Base-by-base conservation (phyloP, 2,888 invertebrate genomes). In the Schizotus pectinicornis region DNA sequence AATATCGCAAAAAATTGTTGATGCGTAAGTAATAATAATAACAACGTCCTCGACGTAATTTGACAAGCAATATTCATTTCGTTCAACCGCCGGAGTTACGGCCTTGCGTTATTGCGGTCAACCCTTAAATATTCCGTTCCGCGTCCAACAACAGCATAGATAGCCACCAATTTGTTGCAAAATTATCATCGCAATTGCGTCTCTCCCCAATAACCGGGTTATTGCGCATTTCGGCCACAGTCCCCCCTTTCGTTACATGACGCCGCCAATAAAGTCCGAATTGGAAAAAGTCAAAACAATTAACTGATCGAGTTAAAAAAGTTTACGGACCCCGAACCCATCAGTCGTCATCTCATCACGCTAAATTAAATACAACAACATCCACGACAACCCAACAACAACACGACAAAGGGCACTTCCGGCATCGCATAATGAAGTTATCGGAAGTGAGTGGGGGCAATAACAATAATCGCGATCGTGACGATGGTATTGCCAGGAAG, bases 401-500 rank as follows among this genome's bases (percentile, higher is more conserved):
- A 8, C 22, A 22, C 5, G 62, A 69, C 67, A 68, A 73, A 71
- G 69, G 67, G 68, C 63, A 66, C 68, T 74, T 74, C 74, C 74
- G 72, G 60, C 46, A 58, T 43, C 48, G 59, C 63, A 22, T 22
- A 62, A 61, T 64, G 67, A 68, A 66, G 66, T 64, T 62, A 72
- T 72, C 70, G 74, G 74, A 74, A 72, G 69, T 72, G 62, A 63
- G 68, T 65, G 70, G 70, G 68, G 68, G 59, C 42, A 59, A 64
- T 68, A 65, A 65, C 59, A 70, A 66, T 5, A 22, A 22, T 22
- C 22, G 5, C 5, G 22, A 22, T 22, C 22, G 5, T 58, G 59
- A 66, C 65, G 65, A 61, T 62, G 58, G 65, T 73, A 75, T 74
- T 68, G 72, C 65, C 65, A 65, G 69, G 67, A 71, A 72, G 68